Evolutionary conservation across 2,888 invertebrate species (phyloP), one percentile per base, ranked within the genome.

Genomic region (Smittia aterrima): DNA sequence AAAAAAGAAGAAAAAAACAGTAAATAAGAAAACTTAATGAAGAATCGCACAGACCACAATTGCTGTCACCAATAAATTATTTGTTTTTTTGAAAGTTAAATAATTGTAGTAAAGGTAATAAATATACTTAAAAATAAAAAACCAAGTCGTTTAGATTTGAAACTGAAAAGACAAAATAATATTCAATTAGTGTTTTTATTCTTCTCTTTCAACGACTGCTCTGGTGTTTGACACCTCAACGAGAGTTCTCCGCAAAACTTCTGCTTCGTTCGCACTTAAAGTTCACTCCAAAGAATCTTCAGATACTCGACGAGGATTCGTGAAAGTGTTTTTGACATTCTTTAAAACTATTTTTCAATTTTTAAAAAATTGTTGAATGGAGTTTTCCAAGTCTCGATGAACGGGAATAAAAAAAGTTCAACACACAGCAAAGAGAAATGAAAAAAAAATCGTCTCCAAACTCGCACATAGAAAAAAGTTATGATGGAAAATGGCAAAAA

Each of bases 21-120:
- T 25, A 67, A 25, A 27, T 27, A 25, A 54, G 18, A 25, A 68
- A 70, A 47, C 47, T 70, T 70, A 70, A 70, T 70, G 54, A 70
- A 66, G 22, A 70, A 40, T 72, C 72, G 72, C 72, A 72, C 72
- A 72, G 72, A 72, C 72, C 72, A 72, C 72, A 72, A 71, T 72
- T 72, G 72, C 72, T 72, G 72, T 72, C 72, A 72, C 72, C 72
- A 72, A 72, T 72, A 72, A 72, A 72, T 72, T 72, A 72, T 72
- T 72, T 72, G 72, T 72, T 72, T 66, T 66, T 40, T 66, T 53
- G 53, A 72, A 72, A 72, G 72, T 72, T 72, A 72, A 72, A 72
- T 72, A 72, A 72, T 72, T 72, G 72, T 72, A 72, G 72, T 72
- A 72, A 62, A 64, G 64, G 64, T 64, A 64, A 72, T 70, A 72